Conservation (phyloP, 2,888 invertebrate genomes). For the Anaspis maculata region DNA sequence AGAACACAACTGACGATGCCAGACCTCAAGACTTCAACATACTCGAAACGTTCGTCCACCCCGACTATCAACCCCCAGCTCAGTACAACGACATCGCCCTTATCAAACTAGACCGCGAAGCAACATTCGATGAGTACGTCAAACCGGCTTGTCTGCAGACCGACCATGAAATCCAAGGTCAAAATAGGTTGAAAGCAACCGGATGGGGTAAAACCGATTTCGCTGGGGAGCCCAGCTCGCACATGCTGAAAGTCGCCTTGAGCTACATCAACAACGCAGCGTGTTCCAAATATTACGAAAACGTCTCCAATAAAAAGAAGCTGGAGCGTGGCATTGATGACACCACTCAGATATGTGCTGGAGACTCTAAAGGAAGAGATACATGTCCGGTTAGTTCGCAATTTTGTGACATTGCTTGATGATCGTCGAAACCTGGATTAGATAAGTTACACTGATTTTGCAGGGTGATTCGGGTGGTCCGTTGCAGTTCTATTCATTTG, state of each 20-base stretch:
- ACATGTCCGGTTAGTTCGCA: slow-evolving; percentile 26
- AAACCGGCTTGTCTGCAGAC: slow-evolving; percentile 40
- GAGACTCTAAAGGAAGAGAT: slow-evolving; percentile 16
- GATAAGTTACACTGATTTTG: slow-evolving; percentile 21
- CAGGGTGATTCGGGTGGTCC: slow-evolving; percentile 55
- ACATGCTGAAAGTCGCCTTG: slow-evolving; percentile 39
- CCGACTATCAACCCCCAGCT: slow-evolving; percentile 31
- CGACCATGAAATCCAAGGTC: slow-evolving; percentile 1
- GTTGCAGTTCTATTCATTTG: slow-evolving; percentile 34
- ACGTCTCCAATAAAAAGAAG: slow-evolving; percentile 1
- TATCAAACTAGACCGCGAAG: slow-evolving; percentile 31
- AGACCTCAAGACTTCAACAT: slow-evolving; percentile 28
- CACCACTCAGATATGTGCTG: slow-evolving; percentile 25
- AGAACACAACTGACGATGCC: slow-evolving; percentile 29
- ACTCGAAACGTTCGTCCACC: slow-evolving; percentile 29
- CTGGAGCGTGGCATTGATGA: slow-evolving; percentile 18
- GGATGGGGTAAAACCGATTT: slow-evolving; percentile 40
- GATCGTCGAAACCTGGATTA: slow-evolving; percentile 10
- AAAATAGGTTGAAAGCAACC: slow-evolving; percentile 31
- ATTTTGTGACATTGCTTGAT: too few relatives aligned
- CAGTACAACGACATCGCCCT: slow-evolving; percentile 44
- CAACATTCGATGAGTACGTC: slow-evolving; percentile 8
- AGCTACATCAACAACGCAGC: slow-evolving; percentile 6
- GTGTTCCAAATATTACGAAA: slow-evolving; percentile 10
- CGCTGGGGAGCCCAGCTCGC: slow-evolving; percentile 18